phyloP scores from a whole-genome alignment of 1,140 invertebrate genomes.

The Batillaria attramentaria region DNA sequence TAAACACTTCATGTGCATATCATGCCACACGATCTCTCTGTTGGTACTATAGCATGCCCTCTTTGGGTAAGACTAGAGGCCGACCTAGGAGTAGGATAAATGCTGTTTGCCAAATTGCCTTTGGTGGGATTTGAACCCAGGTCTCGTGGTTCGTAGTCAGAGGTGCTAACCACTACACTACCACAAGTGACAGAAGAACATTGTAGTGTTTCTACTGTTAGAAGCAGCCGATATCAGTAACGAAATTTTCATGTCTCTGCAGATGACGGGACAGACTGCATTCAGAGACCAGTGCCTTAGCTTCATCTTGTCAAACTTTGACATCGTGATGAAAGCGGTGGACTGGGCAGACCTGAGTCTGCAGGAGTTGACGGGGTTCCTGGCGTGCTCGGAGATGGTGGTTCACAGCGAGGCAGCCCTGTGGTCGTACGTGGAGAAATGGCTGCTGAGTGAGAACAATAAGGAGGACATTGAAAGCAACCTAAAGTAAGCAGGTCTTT shows the following conservation, averaged over 20 bases:
- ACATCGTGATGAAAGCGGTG: slow-evolving; percentile 58
- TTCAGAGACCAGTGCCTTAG: slow-evolving; percentile 61
- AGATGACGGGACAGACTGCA: slow-evolving; percentile 53
- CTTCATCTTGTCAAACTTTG: slow-evolving; percentile 68
- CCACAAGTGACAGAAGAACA: no score
- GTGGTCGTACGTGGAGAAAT: slow-evolving; percentile 60
- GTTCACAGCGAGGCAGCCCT: slow-evolving; percentile 59
- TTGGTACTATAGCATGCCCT: no score
- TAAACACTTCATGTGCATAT: no score
- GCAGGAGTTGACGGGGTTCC: slow-evolving; percentile 59
- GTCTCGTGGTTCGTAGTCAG: no score
- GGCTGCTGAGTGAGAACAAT: slow-evolving; percentile 57
- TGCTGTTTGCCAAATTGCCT: no score
- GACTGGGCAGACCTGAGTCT: slow-evolving; percentile 63
- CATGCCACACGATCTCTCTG: no score
- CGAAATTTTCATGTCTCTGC: background rate
- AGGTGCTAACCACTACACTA: no score
- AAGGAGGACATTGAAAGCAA: slow-evolving; percentile 50
- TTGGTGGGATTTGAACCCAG: no score
- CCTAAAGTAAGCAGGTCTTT: slow-evolving; percentile 35
- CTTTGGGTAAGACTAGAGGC: no score
- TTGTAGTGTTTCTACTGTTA: background rate
- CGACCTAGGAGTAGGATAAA: no score
- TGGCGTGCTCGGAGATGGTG: slow-evolving; percentile 65
- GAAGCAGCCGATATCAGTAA: no score